Conservation (phyloP, 2,888 invertebrate species). For the Thyatira batis region DNA sequence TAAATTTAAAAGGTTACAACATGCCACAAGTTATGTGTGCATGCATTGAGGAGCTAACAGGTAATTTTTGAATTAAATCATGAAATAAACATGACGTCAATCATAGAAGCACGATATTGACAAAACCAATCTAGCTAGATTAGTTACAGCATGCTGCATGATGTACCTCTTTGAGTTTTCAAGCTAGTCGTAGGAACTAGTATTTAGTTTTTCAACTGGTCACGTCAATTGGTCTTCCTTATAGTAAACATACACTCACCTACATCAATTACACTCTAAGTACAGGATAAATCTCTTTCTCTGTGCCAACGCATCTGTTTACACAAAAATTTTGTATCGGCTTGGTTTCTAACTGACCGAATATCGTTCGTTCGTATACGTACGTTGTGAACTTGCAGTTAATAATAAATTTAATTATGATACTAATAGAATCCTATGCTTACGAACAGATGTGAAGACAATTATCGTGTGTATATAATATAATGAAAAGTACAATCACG, state of each 20-base stretch:
- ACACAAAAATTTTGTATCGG: conserved; percentile 25
- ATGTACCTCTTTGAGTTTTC: too few species aligned
- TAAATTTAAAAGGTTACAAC: not conserved
- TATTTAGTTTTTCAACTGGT: too few species aligned
- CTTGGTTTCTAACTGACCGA: not conserved
- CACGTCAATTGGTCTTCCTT: not conserved
- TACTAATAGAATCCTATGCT: not conserved
- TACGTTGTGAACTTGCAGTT: not conserved
- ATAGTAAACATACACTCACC: conserved; percentile 44
- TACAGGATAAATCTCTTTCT: conserved; percentile 22
- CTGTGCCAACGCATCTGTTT: conserved; percentile 65
- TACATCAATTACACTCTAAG: conserved; percentile 48
- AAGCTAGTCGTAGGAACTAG: not conserved
- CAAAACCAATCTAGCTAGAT: not conserved
- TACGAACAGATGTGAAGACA: not conserved
- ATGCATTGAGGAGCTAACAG: not conserved
- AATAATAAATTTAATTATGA: not conserved
- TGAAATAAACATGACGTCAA: not conserved
- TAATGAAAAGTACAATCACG: not conserved
- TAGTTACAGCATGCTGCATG: too few species aligned
- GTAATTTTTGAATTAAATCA: not conserved
- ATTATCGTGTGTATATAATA: not conserved
- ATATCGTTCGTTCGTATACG: not conserved
- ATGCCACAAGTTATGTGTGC: not conserved
- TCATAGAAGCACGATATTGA: not conserved